Base-by-base conservation (phyloP, 2,888 invertebrate genomes). In the Portevinia maculata region DNA sequence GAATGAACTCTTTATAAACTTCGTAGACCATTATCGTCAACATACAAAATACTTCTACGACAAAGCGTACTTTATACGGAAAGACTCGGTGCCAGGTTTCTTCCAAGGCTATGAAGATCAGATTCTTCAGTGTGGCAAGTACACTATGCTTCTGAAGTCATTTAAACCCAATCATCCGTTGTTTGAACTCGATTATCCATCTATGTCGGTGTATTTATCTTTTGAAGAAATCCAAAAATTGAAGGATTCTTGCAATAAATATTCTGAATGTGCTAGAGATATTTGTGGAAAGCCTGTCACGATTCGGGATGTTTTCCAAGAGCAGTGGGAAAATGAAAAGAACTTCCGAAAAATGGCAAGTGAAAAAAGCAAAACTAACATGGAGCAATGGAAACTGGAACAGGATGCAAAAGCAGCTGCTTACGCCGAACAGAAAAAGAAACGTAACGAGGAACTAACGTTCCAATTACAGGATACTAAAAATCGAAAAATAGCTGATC, bases 1-100 rank as follows among this genome's bases (percentile, higher is more conserved):
- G 87, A 94, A 95, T 85, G 98, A 98, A 91, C 96, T 97, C 86
- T 97, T 98, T 90, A 95, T 98, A 62, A 86, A 86, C 4, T 88
- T 87, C 75, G 84, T 87, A 0, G 87, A 88, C 48, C 87, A 87
- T 55, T 87, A 88, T 71, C 85, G 88, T 6, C 86, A 87, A 65
- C 87, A 88, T 71, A 90, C 89, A 3, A 91, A 90, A 78, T 88
- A 89, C 32, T 91, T 87, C 50, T 91, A 89, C 52, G 90, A 91
- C 71, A 89, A 87, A 74, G 90, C 89, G 0, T 90, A 88, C 44
- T 86, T 86, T 75, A 86, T 91, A 8, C 86, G 87, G 1, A 86
- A 85, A 9, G 88, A 89, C 62, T 86, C 87, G 0, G 91, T 96
- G 3, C 96, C 96, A 0, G 94, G 94, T 71, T 96, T 96, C 87